phyloP scores from a whole-genome alignment of 2,797 vertebrate species.

The Hapalemur alaotrensis region DNA sequence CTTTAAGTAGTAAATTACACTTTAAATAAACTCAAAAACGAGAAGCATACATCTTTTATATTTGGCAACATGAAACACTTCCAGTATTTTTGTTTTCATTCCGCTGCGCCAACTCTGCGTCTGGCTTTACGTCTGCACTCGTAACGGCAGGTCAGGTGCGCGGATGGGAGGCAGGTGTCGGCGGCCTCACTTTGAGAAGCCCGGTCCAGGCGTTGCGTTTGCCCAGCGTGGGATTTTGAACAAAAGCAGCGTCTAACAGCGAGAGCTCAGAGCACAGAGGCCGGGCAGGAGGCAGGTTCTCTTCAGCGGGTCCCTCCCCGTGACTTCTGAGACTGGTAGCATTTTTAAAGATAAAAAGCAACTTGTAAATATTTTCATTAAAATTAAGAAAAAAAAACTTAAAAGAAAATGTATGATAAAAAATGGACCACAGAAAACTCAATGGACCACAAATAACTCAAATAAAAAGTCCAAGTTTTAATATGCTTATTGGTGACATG shows the following conservation, averaged over 20 bases:
- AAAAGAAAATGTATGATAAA: not conserved
- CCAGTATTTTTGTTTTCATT: too few species aligned
- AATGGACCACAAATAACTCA: too few species aligned
- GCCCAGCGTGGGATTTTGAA: too few species aligned
- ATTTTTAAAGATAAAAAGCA: constrained; percentile 23
- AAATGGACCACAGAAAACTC: too few species aligned
- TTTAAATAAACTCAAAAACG: not conserved
- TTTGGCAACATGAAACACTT: too few species aligned
- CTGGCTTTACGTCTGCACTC: not conserved
- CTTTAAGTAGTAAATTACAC: not conserved
- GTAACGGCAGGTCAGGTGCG: not conserved
- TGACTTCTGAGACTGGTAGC: not conserved
- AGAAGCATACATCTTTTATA: too few species aligned
- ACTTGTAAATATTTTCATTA: not conserved
- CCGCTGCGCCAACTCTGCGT: too few species aligned
- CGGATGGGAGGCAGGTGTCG: not conserved
- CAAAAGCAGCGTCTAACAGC: not conserved
- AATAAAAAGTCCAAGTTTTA: too few species aligned
- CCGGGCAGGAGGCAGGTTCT: too few species aligned
- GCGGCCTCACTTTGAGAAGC: too few species aligned
- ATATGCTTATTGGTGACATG: not conserved
- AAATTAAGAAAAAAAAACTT: not conserved
- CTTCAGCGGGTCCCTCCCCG: not conserved
- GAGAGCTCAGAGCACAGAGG: too few species aligned
- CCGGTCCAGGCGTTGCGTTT: too few species aligned